Evolutionary conservation across 2,888 invertebrate genomes (phyloP).

Genomic region (Parnassius apollo): DNA sequence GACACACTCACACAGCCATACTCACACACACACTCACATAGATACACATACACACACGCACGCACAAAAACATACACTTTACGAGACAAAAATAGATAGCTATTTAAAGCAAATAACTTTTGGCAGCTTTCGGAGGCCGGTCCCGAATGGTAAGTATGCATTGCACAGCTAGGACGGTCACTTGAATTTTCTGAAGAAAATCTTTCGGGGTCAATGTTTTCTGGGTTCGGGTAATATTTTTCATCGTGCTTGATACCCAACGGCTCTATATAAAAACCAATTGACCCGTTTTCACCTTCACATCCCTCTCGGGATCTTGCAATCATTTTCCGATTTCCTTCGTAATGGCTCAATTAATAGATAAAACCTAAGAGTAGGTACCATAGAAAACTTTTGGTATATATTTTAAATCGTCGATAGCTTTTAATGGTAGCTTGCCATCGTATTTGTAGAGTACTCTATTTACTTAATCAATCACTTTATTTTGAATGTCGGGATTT

Average conservation of each 20-base stretch:
- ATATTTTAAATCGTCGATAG: constrained; percentile 57
- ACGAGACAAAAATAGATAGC: constrained; percentile 35
- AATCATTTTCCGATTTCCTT: constrained; percentile 50
- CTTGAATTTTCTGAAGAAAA: constrained; percentile 53
- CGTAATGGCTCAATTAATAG: constrained; percentile 61
- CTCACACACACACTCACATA: too few species aligned
- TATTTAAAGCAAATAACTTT: too few species aligned
- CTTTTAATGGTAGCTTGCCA: constrained; percentile 56
- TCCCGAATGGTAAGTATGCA: constrained; percentile 63
- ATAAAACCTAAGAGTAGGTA: constrained; percentile 59
- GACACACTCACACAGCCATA: too few species aligned
- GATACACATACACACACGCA: neutral
- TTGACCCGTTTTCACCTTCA: constrained; percentile 51
- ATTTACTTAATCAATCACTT: constrained; percentile 49
- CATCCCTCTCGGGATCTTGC: constrained; percentile 53
- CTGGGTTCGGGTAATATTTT: constrained; percentile 62
- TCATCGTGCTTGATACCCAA: constrained; percentile 62
- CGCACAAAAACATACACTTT: constrained; percentile 50
- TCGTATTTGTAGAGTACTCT: constrained; percentile 42
- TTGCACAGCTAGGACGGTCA: constrained; percentile 51
- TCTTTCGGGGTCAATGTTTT: constrained; percentile 69
- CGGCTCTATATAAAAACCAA: constrained; percentile 48
- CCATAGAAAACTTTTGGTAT: constrained; percentile 57
- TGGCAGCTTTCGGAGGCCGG: constrained; percentile 52
- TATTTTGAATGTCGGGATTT: constrained; percentile 58